Evolutionary conservation across 2,797 vertebrate species (phyloP).

Genomic region (Craterocephalus amniculus): DNA sequence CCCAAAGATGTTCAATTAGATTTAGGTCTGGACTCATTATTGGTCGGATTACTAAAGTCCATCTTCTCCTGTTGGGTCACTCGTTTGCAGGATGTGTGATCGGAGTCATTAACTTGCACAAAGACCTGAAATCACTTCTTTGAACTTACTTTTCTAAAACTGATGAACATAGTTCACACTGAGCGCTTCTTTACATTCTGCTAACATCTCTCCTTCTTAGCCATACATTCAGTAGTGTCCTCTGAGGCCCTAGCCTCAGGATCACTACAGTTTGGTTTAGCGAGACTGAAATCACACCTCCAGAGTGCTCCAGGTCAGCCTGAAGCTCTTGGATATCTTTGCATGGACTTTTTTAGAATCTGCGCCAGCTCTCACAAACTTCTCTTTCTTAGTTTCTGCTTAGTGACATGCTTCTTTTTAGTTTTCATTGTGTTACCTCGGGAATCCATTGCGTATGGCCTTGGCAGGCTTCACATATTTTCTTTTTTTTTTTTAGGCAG

Average conservation of each 20-base stretch:
- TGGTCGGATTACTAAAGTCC: too few species aligned
- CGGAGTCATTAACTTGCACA: neutral
- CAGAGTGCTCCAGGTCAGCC: constrained; percentile 4
- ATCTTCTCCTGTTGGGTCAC: too few species aligned
- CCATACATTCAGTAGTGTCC: neutral
- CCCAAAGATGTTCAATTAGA: too few species aligned
- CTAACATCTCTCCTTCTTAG: neutral
- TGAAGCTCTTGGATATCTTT: neutral
- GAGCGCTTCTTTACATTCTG: neutral
- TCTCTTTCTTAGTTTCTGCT: neutral
- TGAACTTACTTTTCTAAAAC: neutral
- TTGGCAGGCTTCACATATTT: too few species aligned
- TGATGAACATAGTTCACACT: neutral
- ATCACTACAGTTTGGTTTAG: neutral
- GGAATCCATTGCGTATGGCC: too few species aligned
- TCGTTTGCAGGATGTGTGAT: neutral
- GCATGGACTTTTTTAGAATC: neutral
- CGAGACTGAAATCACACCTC: neutral
- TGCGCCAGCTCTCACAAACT: neutral
- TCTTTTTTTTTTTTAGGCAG: too few species aligned
- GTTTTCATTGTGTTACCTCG: too few species aligned
- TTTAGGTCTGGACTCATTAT: too few species aligned
- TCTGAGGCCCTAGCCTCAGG: neutral
- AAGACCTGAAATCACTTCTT: neutral
- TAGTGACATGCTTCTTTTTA: too few species aligned